Evolutionary conservation across 2,888 invertebrate species (phyloP).

Genomic region (Caenorhabditis drosophilae): DNA sequence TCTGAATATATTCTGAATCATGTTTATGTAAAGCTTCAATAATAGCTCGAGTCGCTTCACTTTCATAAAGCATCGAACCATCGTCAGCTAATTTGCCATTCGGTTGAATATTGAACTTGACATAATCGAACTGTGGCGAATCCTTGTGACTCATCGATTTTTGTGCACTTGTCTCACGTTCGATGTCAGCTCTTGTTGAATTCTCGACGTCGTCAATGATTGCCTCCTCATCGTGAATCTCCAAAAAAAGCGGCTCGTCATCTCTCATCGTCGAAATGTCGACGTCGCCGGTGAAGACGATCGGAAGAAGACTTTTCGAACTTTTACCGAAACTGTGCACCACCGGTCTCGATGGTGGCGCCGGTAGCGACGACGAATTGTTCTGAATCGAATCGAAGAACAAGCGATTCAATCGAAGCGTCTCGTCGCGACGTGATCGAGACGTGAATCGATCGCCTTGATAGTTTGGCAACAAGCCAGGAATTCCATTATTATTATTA

Average conservation of each 20-base stretch:
- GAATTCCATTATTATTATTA: constrained; percentile 9
- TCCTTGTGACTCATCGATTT: constrained; percentile 7
- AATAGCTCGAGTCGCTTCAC: constrained; percentile 31
- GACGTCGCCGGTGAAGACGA: constrained; percentile 14
- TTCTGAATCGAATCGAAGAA: constrained; percentile 26
- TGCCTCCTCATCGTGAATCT: constrained; percentile 13
- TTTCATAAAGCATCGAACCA: constrained; percentile 9
- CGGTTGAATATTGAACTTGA: constrained; percentile 16
- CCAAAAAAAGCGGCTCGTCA: constrained; percentile 12
- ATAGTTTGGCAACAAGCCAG: constrained; percentile 36
- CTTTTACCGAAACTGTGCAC: neutral
- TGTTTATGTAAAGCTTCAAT: constrained; percentile 20
- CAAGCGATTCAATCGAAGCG: constrained; percentile 32
- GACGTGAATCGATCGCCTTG: constrained; percentile 30
- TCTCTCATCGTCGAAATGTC: constrained; percentile 5
- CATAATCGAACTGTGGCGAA: constrained; percentile 19
- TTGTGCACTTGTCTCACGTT: constrained; percentile 7
- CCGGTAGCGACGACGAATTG: neutral
- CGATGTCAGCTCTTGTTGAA: no score
- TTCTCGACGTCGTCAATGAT: neutral
- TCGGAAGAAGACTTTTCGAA: constrained; percentile 13
- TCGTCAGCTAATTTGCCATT: constrained; percentile 4
- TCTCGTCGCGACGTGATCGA: constrained; percentile 16
- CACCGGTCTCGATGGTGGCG: no score
- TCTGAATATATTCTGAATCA: constrained; percentile 24